phyloP scores from a whole-genome alignment of 1,140 invertebrate species.

The Trinorchestia longiramus region DNA sequence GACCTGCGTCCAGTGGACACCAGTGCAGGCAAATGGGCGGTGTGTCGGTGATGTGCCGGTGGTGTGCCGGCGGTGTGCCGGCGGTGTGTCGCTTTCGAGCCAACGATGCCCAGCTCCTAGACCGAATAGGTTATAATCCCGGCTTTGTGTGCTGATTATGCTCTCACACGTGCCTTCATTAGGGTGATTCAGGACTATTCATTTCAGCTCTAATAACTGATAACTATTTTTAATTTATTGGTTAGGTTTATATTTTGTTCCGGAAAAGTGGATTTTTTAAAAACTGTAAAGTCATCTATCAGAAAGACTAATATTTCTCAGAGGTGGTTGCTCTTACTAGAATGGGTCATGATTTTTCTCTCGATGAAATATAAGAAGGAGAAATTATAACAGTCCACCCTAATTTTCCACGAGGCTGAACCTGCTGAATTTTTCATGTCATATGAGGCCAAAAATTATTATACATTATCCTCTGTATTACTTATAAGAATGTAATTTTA shows the following conservation, averaged over 20 bases:
- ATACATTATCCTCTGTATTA: no score
- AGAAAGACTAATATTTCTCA: no score
- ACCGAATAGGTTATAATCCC: not conserved
- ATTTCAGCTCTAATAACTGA: not conserved
- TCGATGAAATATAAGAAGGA: no score
- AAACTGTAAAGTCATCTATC: no score
- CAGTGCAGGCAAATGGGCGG: not conserved
- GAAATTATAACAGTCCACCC: no score
- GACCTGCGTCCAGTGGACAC: not conserved
- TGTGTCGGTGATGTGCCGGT: not conserved
- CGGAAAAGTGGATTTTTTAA: not conserved
- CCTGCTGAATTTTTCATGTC: no score
- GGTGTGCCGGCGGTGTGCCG: no score
- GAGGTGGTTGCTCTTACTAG: no score
- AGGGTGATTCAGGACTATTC: not conserved
- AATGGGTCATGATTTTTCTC: not conserved
- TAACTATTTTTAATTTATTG: not conserved
- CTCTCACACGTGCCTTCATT: constrained; percentile 6
- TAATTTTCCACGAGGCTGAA: no score
- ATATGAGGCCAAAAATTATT: no score
- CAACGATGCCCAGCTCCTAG: not conserved
- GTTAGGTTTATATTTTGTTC: not conserved
- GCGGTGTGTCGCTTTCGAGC: no score
- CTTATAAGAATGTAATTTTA: no score
- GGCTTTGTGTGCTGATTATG: not conserved